Evolutionary conservation across 30 jellyfish, hydroid and myxozoan genomes (phyloP).

Genomic region (Aurelia sp.): DNA sequence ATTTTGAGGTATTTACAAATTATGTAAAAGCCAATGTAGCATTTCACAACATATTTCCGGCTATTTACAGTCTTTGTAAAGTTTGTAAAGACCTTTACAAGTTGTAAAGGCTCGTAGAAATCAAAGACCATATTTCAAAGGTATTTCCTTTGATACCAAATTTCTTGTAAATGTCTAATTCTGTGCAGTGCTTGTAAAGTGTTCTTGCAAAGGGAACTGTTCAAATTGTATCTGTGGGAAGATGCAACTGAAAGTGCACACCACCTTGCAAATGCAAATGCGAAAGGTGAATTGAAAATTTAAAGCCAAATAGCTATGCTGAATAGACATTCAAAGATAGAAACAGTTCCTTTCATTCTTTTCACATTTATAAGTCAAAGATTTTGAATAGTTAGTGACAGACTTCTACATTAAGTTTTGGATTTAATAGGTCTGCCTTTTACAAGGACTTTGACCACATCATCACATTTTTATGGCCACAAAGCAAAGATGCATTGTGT

Average conservation of each 20-base stretch:
- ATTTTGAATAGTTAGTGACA: neutral
- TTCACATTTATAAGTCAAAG: neutral
- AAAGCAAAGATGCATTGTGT: neutral
- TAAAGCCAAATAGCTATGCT: neutral
- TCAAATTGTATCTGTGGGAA: conserved; percentile 15
- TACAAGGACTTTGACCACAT: conserved; percentile 4
- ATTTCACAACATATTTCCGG: no score
- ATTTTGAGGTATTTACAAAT: no score
- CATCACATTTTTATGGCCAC: neutral
- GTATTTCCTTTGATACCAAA: no score
- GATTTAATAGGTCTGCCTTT: conserved; percentile 10
- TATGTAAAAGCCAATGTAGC: no score
- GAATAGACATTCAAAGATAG: conserved; percentile 17
- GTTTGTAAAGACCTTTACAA: no score
- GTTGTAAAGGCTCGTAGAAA: no score
- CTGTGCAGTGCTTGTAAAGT: neutral
- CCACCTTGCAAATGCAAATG: conserved; percentile 28
- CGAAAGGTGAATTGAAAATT: conserved; percentile 6
- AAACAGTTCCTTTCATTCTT: conserved; percentile 3
- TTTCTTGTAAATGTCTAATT: no score
- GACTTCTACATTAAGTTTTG: conserved; percentile 10
- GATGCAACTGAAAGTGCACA: no score
- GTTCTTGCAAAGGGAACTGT: conserved; percentile 30
- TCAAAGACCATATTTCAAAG: no score
- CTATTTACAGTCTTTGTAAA: no score